Evolutionary conservation across 2,888 invertebrate species (phyloP), one percentile per base, ranked within the genome.

Genomic region (Troides oblongomaculatus): DNA sequence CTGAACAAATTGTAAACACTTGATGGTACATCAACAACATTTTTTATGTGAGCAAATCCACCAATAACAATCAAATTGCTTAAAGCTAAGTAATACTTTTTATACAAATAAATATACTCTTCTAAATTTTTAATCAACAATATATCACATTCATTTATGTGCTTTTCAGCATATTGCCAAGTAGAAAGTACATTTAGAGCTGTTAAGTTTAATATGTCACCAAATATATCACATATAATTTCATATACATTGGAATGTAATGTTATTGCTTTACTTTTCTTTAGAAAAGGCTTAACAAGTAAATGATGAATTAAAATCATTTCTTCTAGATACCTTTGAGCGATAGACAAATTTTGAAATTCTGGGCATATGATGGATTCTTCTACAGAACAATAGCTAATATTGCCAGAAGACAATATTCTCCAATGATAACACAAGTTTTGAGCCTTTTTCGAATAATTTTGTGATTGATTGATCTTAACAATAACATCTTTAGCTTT

Each of bases 41-140:
- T 94, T 73, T 95, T 94, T 68, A 96, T 94, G 76, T 95, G 94
- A 60, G 90, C 81, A 79, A 96, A 96, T 53, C 96, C 96, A 79
- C 95, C 94, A 73, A 96, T 92, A 76, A 95, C 95, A 79, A 95
- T 94, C 73, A 96, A 93, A 93, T 96, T 95, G 85, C 96, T 96
- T 82, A 96, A 93, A 77, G 94, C 94, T 85, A 94, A 92, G 62
- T 95, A 93, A 90, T 96, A 96, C 83, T 94, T 94, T 84, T 94
- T 95, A 83, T 95, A 96, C 72, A 95, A 93, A 81, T 94, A 93
- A 80, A 96, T 94, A 86, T 94, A 94, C 86, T 96, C 96, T 79
- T 96, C 95, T 81, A 94, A 93, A 87, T 94, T 94, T 81, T 94
- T 94, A 76, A 96, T 93, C 78, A 96, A 93, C 64, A 94, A 89